Conservation (phyloP, 2,888 invertebrate genomes). For the Xestia c-nigrum region DNA sequence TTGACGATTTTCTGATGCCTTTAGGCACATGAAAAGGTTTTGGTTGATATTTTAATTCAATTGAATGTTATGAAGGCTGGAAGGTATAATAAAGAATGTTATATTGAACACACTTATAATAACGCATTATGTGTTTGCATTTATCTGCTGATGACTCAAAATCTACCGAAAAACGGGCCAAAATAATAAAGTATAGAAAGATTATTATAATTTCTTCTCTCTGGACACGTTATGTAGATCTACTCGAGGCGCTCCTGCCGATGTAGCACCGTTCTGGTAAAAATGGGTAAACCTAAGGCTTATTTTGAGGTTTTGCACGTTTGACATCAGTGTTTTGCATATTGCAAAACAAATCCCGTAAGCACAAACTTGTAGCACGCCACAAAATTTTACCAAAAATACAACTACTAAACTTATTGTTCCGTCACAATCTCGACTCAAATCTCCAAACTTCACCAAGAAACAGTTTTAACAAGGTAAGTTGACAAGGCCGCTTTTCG, state of each 20-base stretch:
- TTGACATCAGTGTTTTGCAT: neutral
- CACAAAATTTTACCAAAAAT: neutral
- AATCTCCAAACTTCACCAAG: constrained; percentile 42
- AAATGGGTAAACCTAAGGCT: neutral
- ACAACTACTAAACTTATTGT: constrained; percentile 28
- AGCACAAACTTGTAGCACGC: neutral
- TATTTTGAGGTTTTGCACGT: neutral
- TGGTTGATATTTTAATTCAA: neutral
- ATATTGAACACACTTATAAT: neutral
- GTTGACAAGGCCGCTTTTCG: constrained; percentile 61
- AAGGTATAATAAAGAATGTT: neutral
- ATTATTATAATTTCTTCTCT: too few relatives aligned
- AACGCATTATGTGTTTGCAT: too few relatives aligned
- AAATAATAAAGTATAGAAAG: too few relatives aligned
- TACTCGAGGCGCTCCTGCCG: too few relatives aligned
- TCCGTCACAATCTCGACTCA: constrained; percentile 37
- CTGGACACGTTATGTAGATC: too few relatives aligned
- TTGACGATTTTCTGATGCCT: too few relatives aligned
- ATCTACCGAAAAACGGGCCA: too few relatives aligned
- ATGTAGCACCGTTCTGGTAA: too few relatives aligned
- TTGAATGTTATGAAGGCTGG: neutral
- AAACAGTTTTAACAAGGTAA: constrained; percentile 60
- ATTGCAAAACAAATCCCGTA: neutral
- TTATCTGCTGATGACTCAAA: too few relatives aligned
- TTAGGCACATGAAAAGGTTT: neutral